Evolutionary conservation across 2,797 vertebrate genomes (phyloP).

Genomic region (Chaunax sp.): DNA sequence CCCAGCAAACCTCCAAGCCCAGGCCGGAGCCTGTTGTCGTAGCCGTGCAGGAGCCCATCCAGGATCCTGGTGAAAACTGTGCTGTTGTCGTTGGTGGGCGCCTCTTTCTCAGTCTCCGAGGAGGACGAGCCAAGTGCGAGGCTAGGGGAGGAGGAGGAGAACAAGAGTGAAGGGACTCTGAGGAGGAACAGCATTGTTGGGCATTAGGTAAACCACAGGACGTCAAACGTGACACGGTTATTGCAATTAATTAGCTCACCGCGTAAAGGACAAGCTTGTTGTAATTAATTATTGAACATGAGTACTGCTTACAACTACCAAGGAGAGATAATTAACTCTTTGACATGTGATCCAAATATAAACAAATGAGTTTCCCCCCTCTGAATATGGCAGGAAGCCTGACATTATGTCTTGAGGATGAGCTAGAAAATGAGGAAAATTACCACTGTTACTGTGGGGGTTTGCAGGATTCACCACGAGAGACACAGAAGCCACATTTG

Average conservation of each 20-base stretch:
- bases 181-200: neutral
- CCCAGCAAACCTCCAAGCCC: constrained; percentile 88
- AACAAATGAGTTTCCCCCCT: constrained; percentile 45
- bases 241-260: constrained; percentile 51
- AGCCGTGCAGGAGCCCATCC: constrained; percentile 92
- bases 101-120: constrained; percentile 67
- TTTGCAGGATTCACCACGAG: too few relatives aligned
- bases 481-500: too few relatives aligned
- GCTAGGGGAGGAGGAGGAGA: constrained; percentile 35
- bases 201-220: constrained; percentile 16
- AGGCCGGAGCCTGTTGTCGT: constrained; percentile 92
- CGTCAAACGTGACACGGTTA: constrained; percentile 31
- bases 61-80: constrained; percentile 94
- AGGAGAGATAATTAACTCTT: constrained; percentile 54
- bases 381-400: constrained; percentile 18
- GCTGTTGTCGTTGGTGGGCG: constrained; percentile 85
- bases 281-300: constrained; percentile 63
- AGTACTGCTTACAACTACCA: constrained; percentile 47
- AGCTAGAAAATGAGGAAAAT: constrained; percentile 17
- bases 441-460: too few relatives aligned
- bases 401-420: neutral
- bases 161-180: neutral
- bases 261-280: constrained; percentile 40
- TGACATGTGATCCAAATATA: constrained; percentile 47
- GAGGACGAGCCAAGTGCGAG: constrained; percentile 49